Evolutionary conservation across 2,888 invertebrate species (phyloP).

Genomic region (Petrolisthes cinctipes): DNA sequence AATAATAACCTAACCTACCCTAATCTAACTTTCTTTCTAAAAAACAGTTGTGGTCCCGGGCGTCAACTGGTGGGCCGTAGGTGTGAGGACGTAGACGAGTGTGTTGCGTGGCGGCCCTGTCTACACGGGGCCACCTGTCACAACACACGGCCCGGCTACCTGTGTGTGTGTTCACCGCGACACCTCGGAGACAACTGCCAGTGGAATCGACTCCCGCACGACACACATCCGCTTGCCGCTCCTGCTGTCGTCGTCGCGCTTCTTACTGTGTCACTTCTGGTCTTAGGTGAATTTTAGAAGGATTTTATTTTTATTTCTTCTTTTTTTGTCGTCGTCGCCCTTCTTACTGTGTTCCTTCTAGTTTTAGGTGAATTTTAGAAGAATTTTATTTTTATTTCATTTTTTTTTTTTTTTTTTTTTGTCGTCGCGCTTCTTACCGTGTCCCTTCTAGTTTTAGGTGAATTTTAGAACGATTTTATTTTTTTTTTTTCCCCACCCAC

Average conservation of each 20-base stretch:
- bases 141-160: constrained; percentile 36
- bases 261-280: constrained; percentile 29
- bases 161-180: constrained; percentile 35
- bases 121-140: constrained; percentile 45
- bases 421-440: too few relatives aligned
- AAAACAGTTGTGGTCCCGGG: constrained; percentile 39
- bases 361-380: too few relatives aligned
- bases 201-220: constrained; percentile 13
- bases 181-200: constrained; percentile 39
- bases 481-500: too few relatives aligned
- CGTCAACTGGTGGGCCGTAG: background rate
- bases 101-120: constrained; percentile 34
- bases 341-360: too few relatives aligned
- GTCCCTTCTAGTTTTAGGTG: too few relatives aligned
- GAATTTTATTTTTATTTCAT: too few relatives aligned
- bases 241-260: constrained; percentile 18
- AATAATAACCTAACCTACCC: too few relatives aligned
- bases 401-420: too few relatives aligned
- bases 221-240: constrained; percentile 12
- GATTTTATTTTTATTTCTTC: too few relatives aligned
- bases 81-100: constrained; percentile 46
- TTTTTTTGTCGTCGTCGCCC: too few relatives aligned
- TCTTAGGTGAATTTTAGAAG: constrained; percentile 14
- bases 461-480: too few relatives aligned
- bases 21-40: too few relatives aligned